phyloP scores from a whole-genome alignment of 2,888 invertebrate genomes.

The Agrochola lota region DNA sequence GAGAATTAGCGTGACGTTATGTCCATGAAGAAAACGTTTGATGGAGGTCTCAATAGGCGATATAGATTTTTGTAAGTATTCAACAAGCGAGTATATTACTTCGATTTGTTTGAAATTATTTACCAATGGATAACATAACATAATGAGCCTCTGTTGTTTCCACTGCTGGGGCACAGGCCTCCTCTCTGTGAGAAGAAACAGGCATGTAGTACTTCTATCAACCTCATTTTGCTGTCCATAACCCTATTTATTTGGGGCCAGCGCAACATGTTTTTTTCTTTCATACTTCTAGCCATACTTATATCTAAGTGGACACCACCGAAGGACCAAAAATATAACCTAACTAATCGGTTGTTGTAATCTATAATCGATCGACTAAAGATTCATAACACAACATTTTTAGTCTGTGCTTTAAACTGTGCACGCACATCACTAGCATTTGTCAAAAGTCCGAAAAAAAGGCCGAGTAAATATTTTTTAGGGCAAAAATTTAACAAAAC shows the following conservation, averaged over 20 bases:
- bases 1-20: not conserved
- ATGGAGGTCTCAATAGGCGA: not conserved
- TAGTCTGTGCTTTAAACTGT: slow-evolving; percentile 31
- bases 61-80: not conserved
- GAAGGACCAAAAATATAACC: not conserved
- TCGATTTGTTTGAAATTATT: not conserved
- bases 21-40: not conserved
- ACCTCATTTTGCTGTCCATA: not conserved
- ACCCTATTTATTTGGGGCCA: too few relatives aligned
- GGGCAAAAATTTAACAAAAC: slow-evolving; percentile 37
- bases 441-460: slow-evolving; percentile 66
- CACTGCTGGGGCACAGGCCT: too few relatives aligned
- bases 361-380: slow-evolving; percentile 17
- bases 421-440: slow-evolving; percentile 47
- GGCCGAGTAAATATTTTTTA: slow-evolving; percentile 71
- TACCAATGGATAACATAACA: not conserved
- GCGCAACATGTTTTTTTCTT: too few relatives aligned
- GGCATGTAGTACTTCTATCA: too few relatives aligned
- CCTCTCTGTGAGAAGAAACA: too few relatives aligned
- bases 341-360: not conserved
- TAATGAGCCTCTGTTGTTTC: too few relatives aligned
- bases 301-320: not conserved
- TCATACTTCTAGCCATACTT: too few relatives aligned
- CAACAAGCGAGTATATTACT: not conserved
- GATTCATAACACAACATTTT: not conserved